phyloP scores from a whole-genome alignment of 2,113 vertebrate species.

The Peromyscus leucopus region DNA sequence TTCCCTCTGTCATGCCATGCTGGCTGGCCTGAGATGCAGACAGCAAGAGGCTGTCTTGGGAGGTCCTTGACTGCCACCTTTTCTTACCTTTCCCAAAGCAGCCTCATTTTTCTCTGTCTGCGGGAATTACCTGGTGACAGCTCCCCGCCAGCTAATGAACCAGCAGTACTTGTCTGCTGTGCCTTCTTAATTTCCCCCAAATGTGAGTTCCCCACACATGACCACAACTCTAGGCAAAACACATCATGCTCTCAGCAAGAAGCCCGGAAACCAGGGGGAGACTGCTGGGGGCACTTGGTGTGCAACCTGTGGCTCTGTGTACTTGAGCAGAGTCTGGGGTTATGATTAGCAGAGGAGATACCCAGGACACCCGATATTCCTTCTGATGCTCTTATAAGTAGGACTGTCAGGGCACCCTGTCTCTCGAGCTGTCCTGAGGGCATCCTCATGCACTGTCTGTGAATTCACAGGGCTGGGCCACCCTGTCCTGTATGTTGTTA shows the following conservation, averaged over 20 bases:
- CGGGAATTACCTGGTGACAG: slow-evolving; percentile 27
- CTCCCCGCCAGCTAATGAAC: slow-evolving; percentile 71
- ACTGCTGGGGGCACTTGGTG: slow-evolving; percentile 53
- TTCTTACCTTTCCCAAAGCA: neutral
- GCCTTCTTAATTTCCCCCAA: slow-evolving; percentile 75
- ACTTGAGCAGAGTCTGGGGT: slow-evolving; percentile 58
- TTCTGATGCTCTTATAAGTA: neutral
- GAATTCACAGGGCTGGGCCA: neutral
- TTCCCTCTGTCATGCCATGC: neutral
- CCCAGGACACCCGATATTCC: slow-evolving; percentile 24
- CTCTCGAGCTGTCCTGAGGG: neutral
- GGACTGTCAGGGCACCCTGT: neutral
- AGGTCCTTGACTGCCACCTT: neutral
- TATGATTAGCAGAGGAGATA: slow-evolving; percentile 72
- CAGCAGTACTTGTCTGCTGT: slow-evolving; percentile 51
- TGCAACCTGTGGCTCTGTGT: slow-evolving; percentile 66
- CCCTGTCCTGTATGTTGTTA: neutral
- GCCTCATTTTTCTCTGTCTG: slow-evolving; percentile 50
- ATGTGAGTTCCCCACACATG: slow-evolving; percentile 51
- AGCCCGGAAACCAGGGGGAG: slow-evolving; percentile 30
- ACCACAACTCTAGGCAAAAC: slow-evolving; percentile 70
- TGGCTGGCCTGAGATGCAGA: neutral
- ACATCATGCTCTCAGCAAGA: slow-evolving; percentile 63
- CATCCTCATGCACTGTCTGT: no score
- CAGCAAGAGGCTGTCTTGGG: neutral